These are phyloP conservation scores for Melopsittacus undulatus DNA, from an alignment of 2,797 vertebrate genomes.

Conservation along the genomic window DNA sequence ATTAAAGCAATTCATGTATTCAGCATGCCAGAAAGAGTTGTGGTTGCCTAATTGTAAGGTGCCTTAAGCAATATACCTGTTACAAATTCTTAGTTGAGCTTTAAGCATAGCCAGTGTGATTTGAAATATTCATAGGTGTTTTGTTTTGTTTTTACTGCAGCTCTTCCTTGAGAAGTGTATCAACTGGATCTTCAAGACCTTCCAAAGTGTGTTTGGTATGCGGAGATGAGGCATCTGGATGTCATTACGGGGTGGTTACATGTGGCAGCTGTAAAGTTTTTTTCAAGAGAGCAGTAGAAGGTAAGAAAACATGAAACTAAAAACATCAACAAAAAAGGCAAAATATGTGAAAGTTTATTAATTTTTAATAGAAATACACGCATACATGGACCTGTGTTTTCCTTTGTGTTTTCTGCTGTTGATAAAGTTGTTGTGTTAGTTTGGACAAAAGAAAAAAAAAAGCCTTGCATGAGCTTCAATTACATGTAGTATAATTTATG, in stretches of 20 bases:
- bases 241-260: constrained; percentile 98
- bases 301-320: constrained; percentile 76
- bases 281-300: constrained; percentile 99
- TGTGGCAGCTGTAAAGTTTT: constrained; percentile 99
- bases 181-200: constrained; percentile 87
- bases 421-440: background rate
- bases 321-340: background rate
- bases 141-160: constrained; percentile 75
- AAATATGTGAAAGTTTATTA: fast-evolving
- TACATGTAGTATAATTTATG: background rate
- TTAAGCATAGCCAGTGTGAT: background rate
- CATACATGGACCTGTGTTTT: fast-evolving
- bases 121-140: constrained; percentile 32
- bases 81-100: constrained; percentile 44
- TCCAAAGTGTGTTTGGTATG: constrained; percentile 99
- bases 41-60: constrained; percentile 32
- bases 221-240: constrained; percentile 97
- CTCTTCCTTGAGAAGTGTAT: constrained; percentile 91
- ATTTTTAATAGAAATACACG: background rate
- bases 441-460: background rate
- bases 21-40: background rate
- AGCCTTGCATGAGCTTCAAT: background rate
- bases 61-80: background rate
- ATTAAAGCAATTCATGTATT: constrained; percentile 32
- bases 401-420: background rate